These are phyloP conservation scores for Drosophila nigromelanica DNA, from an alignment of 1,140 invertebrate species.

Conservation along the genomic window DNA sequence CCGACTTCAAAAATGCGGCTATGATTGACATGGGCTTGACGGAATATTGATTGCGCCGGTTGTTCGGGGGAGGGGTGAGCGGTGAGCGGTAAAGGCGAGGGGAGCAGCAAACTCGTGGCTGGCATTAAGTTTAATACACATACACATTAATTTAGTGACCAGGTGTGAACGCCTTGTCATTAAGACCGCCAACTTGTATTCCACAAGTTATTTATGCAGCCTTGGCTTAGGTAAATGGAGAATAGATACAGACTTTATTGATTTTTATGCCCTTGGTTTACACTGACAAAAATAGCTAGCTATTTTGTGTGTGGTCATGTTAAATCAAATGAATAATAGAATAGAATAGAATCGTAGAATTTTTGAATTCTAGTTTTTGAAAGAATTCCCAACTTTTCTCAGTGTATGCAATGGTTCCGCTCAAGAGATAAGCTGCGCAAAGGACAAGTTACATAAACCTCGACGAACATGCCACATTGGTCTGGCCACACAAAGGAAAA, in stretches of 20 bases:
- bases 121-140: conserved; percentile 12
- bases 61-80: neutral
- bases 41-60: conserved; percentile 46
- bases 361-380: no score
- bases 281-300: conserved; percentile 5
- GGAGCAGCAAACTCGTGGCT: neutral
- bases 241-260: conserved; percentile 32
- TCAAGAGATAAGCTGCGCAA: conserved; percentile 28
- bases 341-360: no score
- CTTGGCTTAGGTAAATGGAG: conserved; percentile 8
- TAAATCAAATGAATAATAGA: no score
- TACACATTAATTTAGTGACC: conserved; percentile 21
- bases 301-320: no score
- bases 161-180: conserved; percentile 37
- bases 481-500: conserved; percentile 16
- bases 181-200: conserved; percentile 14
- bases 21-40: conserved; percentile 45
- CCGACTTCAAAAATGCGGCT: conserved; percentile 17
- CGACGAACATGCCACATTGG: neutral
- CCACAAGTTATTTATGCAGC: conserved; percentile 37
- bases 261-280: conserved; percentile 25
- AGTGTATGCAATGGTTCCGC: conserved; percentile 2
- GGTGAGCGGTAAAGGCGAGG: no score
- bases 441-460: conserved; percentile 19
- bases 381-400: neutral